phyloP scores from a whole-genome alignment of 2,113 vertebrate species.

The Apeltes quadracus region DNA sequence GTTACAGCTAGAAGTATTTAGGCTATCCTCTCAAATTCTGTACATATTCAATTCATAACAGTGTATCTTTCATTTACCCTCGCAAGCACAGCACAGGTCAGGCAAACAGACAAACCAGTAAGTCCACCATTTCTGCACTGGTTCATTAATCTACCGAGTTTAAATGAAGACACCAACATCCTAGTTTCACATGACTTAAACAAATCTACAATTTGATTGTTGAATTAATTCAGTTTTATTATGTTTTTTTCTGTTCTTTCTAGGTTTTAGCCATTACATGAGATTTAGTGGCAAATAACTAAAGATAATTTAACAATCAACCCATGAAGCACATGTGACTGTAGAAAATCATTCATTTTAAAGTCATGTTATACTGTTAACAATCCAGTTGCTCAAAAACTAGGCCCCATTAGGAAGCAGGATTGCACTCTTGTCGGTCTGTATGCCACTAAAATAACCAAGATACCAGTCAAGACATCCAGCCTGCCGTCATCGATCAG shows the following conservation, averaged over 20 bases:
- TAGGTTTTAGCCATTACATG: neutral
- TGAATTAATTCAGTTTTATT: neutral
- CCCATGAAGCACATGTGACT: neutral
- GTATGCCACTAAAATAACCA: conserved; percentile 45
- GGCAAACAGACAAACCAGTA: neutral
- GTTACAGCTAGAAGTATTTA: conserved; percentile 43
- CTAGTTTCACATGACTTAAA: neutral
- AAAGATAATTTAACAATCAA: neutral
- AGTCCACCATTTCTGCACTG: conserved; percentile 1
- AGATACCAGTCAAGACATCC: conserved; percentile 45
- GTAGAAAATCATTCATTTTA: neutral
- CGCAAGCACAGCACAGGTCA: conserved; percentile 9
- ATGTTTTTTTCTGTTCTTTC: neutral
- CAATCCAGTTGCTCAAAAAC: neutral
- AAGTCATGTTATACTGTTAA: neutral
- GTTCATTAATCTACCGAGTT: neutral
- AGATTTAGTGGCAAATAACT: neutral
- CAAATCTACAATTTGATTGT: neutral
- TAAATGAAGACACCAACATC: neutral
- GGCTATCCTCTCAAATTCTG: conserved; percentile 7
- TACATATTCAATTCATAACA: conserved; percentile 7
- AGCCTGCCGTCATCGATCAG: conserved; percentile 51
- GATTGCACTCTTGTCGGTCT: conserved; percentile 32
- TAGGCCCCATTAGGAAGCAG: too few relatives aligned
- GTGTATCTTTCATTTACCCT: conserved; percentile 12